Percentiles rank a stretch among this genome's conserved stretches.
These are phyloP conservation scores for Macrotus californicus DNA, from an alignment of 2,113 vertebrate genomes.

Conservation along the genomic window DNA sequence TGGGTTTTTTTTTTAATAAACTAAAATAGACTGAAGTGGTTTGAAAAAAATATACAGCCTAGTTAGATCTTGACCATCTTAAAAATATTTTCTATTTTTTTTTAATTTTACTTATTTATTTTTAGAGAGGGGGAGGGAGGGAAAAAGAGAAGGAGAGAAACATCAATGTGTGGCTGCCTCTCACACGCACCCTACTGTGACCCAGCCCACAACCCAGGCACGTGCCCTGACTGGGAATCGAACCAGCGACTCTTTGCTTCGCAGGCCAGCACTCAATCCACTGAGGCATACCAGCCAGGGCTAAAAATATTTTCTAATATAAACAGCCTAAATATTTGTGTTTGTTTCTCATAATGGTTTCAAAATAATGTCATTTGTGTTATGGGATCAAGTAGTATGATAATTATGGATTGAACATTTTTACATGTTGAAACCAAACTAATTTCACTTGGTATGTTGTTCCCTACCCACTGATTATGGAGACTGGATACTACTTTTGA, in stretches of 20 bases:
- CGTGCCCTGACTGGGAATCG: too few species aligned
- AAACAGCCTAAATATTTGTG: not conserved
- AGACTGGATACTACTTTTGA: constrained; percentile 8
- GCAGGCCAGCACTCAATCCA: too few species aligned
- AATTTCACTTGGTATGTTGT: constrained; percentile 4
- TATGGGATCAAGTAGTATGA: not conserved
- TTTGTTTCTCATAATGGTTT: not conserved
- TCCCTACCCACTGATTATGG: not conserved
- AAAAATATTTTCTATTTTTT: not conserved
- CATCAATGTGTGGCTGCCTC: too few species aligned
- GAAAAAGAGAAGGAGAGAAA: too few species aligned
- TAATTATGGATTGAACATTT: not conserved
- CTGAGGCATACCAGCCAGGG: too few species aligned
- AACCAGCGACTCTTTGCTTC: too few species aligned
- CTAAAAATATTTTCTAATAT: not conserved
- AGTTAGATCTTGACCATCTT: not conserved
- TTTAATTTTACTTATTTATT: too few species aligned
- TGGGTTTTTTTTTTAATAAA: not conserved
- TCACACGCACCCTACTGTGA: too few species aligned
- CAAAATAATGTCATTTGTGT: not conserved
- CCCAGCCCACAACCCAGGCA: too few species aligned
- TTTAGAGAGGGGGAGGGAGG: too few species aligned
- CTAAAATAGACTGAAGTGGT: not conserved
- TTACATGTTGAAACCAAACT: not conserved
- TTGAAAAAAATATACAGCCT: not conserved